Evolutionary conservation across 2,797 vertebrate genomes (phyloP), one percentile per base, ranked within the genome.

Genomic region (Macropodus opercularis): DNA sequence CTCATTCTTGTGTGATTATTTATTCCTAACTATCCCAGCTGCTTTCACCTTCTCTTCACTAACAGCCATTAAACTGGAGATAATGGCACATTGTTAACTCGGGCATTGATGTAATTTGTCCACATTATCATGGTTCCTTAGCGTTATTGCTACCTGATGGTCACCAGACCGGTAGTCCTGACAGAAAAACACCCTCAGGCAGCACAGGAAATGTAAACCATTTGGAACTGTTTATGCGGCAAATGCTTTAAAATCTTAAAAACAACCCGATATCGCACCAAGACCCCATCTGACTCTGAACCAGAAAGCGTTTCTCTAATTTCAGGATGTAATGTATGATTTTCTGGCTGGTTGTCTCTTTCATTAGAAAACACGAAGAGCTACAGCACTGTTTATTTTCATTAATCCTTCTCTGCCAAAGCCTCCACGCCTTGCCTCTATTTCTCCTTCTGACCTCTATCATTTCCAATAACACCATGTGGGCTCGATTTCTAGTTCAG

Each of bases 71-170:
- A 64, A 66, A 47, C 3, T 1, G 12, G 18, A 21, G 22, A 49
- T 18, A 38, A 40, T 6, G 12, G 39, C 8, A 42, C 42, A 13
- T 48, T 63, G 13, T 54, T 52, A 41, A 34, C 32, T 22, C n/a
- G 27, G 26, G 21, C 42, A 4, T 11, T 56, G 34, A 43, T n/a
- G 12, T 36, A 49, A 69, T 81, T 74, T 76, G 63, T 72, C 42
- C 57, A 69, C 36, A 69, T 82, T 14, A 39, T 47, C 40, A 42
- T 12, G 53, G 39, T 27, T 61, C 38, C 60, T 69, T 51, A 42
- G 19, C 9, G 50, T 73, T 71, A 69, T 74, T 78, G 66, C 63
- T 54, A 57, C 63, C 65, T 53, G 75, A 70, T 63, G 54, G 63
- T 58, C 34, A 7, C 4, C 8, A 21, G 24, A 36, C 22, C 1